These are phyloP conservation scores for Balaeniceps rex DNA, from an alignment of 2,113 vertebrate genomes.

Conservation along the genomic window DNA sequence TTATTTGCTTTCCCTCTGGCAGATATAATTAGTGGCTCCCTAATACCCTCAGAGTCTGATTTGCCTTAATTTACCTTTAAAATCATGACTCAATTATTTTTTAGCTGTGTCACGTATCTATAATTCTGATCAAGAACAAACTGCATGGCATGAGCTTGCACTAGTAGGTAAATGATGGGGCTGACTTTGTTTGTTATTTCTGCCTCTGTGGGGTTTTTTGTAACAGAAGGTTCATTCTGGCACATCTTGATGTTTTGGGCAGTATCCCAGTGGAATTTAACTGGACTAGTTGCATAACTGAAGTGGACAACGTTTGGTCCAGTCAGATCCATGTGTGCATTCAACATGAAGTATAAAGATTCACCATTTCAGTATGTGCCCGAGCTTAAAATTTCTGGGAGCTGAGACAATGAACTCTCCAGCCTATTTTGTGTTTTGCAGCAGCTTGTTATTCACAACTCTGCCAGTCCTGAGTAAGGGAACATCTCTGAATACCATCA, in stretches of 20 bases:
- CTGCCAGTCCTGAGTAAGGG: neutral
- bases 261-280: neutral
- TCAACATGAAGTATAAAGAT: neutral
- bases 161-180: neutral
- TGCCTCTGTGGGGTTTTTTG: neutral
- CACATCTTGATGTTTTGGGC: neutral
- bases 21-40: neutral
- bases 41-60: neutral
- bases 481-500: neutral
- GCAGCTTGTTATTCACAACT: neutral
- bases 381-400: neutral
- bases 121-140: neutral
- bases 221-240: neutral
- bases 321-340: neutral
- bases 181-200: neutral
- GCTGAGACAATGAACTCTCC: neutral
- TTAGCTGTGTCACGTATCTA: neutral
- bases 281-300: neutral
- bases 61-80: neutral
- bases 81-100: neutral
- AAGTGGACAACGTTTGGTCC: neutral
- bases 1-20: slow-evolving; percentile 30
- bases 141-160: neutral
- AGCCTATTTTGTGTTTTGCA: neutral
- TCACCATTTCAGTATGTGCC: neutral